phyloP scores from a whole-genome alignment of 1,140 invertebrate genomes.

The Atta cephalotes region DNA sequence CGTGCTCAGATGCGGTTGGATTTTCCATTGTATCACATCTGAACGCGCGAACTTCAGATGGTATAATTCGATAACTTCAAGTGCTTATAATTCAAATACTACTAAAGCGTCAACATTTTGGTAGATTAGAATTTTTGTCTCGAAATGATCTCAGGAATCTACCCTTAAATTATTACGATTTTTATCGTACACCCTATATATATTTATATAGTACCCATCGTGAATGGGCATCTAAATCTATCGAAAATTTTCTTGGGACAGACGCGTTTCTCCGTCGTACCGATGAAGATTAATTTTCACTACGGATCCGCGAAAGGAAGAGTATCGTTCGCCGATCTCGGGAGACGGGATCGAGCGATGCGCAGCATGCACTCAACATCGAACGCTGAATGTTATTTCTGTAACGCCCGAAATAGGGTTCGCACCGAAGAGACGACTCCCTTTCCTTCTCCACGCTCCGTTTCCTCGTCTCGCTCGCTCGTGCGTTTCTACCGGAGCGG shows the following conservation, averaged over 20 bases:
- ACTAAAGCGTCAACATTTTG: too few species aligned
- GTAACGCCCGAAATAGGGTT: constrained; percentile 82
- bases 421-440: constrained; percentile 75
- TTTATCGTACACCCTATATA: too few species aligned
- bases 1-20: too few species aligned
- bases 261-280: background rate
- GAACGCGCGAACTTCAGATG: too few species aligned
- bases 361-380: constrained; percentile 67
- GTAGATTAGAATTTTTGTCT: too few species aligned
- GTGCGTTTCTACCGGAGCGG: constrained; percentile 60
- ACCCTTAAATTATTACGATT: too few species aligned
- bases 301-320: background rate
- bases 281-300: background rate
- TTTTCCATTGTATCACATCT: too few species aligned
- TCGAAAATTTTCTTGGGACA: background rate
- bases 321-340: constrained; percentile 31
- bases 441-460: constrained; percentile 49
- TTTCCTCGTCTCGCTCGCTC: constrained; percentile 30
- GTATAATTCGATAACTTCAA: too few species aligned
- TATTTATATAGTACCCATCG: background rate
- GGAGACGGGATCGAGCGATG: constrained; percentile 41
- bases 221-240: background rate
- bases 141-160: too few species aligned
- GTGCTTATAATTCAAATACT: too few species aligned
- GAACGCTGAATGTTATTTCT: constrained; percentile 83